Conservation (phyloP, 2,797 vertebrate genomes). For the Gallinago stenura region DNA sequence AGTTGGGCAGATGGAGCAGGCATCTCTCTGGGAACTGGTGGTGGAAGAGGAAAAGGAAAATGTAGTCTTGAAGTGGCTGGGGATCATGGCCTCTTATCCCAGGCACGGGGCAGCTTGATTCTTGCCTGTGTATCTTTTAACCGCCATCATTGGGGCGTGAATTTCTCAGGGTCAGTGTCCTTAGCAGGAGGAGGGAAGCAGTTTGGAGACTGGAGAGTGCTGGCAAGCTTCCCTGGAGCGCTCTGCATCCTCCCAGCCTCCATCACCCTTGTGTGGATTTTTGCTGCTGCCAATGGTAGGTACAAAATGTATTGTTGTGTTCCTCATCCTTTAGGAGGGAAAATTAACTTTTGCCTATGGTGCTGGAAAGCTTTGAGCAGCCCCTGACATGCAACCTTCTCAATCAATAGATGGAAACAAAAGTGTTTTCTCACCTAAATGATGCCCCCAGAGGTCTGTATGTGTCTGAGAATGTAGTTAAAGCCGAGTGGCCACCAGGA, state of each 20-base stretch:
- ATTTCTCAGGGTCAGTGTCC: not conserved
- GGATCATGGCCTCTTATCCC: not conserved
- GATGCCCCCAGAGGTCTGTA: not conserved
- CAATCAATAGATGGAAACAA: not conserved
- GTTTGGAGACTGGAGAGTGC: not conserved
- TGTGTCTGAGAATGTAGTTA: not conserved
- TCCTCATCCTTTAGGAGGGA: not conserved
- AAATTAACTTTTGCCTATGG: not conserved
- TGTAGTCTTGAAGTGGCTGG: not conserved
- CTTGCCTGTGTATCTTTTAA: not conserved
- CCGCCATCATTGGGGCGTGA: not conserved
- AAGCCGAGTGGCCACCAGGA: not conserved
- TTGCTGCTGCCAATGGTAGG: not conserved
- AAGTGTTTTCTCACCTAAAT: not conserved
- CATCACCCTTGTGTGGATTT: not conserved
- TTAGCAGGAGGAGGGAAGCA: not conserved
- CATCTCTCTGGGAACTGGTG: not conserved
- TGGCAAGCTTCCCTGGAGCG: not conserved
- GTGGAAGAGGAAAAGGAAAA: not conserved
- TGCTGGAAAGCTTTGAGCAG: not conserved
- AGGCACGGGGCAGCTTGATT: not conserved
- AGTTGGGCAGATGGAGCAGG: not conserved
- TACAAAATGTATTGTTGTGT: not conserved
- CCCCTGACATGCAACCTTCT: not conserved
- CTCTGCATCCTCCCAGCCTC: fast-evolving